Percentiles rank a stretch among this genome's conserved stretches.
Evolutionary conservation across 2,888 invertebrate species (phyloP).

Genomic region (Cyclophora punctaria): DNA sequence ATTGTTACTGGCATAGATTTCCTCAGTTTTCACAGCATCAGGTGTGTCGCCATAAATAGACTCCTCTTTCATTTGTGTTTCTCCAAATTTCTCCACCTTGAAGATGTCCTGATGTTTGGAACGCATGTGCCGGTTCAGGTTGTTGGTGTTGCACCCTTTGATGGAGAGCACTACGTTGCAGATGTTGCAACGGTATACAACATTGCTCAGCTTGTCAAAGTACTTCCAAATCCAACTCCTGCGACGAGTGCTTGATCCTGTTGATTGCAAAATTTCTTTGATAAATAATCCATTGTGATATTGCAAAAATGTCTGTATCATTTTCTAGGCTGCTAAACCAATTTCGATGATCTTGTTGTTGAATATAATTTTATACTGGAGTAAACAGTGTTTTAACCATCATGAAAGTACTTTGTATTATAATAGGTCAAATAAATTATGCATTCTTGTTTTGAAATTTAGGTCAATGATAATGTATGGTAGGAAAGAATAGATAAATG

Average conservation of each 20-base stretch:
- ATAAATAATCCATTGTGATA: too few relatives aligned
- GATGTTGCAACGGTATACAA: slow-evolving; percentile 56
- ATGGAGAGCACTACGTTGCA: slow-evolving; percentile 62
- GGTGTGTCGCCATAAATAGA: slow-evolving; percentile 33
- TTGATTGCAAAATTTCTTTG: too few relatives aligned
- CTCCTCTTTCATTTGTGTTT: slow-evolving; percentile 11
- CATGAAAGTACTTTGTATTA: too few relatives aligned
- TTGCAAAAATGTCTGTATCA: too few relatives aligned
- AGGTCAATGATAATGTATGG: too few relatives aligned
- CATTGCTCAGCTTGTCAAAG: slow-evolving; percentile 54
- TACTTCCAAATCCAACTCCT: slow-evolving; percentile 71
- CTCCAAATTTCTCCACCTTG: slow-evolving; percentile 34
- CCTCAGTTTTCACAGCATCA: slow-evolving; percentile 38
- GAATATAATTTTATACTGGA: too few relatives aligned
- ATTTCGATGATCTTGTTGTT: too few relatives aligned
- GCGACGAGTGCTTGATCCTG: slow-evolving; percentile 31
- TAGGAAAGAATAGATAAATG: too few relatives aligned
- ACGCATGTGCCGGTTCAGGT: slow-evolving; percentile 62
- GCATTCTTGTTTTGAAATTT: too few relatives aligned
- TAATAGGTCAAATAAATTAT: too few relatives aligned
- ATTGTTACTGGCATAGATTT: slow-evolving; percentile 36
- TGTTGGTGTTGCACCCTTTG: slow-evolving; percentile 66
- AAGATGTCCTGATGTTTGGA: slow-evolving; percentile 50
- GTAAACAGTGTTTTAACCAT: too few relatives aligned
- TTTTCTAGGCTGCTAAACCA: too few relatives aligned